These are phyloP conservation scores for Junonia oenone DNA, from an alignment of 2,888 invertebrate genomes.

Conservation along the genomic window DNA sequence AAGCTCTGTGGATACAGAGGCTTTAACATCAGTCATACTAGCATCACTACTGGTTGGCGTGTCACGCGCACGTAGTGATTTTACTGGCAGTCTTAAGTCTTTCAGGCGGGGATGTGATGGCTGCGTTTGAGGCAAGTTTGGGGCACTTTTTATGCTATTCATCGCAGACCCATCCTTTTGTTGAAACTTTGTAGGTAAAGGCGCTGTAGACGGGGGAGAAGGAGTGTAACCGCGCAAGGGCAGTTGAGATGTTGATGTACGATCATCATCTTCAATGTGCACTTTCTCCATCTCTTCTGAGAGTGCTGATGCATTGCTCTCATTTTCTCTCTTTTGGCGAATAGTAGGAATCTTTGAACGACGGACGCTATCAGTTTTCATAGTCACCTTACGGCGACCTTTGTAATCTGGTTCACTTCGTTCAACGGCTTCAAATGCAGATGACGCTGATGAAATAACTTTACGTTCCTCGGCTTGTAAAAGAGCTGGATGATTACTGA, in stretches of 20 bases:
- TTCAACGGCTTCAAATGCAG: constrained; percentile 72
- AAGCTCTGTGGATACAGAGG: constrained; percentile 63
- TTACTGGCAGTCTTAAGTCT: constrained; percentile 86
- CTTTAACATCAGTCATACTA: constrained; percentile 82
- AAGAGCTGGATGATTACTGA: constrained; percentile 88
- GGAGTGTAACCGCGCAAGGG: constrained; percentile 87
- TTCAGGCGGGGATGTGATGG: constrained; percentile 85
- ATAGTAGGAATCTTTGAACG: constrained; percentile 82
- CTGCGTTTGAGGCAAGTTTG: constrained; percentile 85
- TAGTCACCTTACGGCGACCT: constrained; percentile 78
- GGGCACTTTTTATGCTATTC: constrained; percentile 90
- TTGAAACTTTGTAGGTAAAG: constrained; percentile 89
- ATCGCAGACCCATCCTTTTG: constrained; percentile 84
- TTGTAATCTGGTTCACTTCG: constrained; percentile 72
- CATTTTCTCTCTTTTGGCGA: constrained; percentile 72
- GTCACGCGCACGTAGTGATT: constrained; percentile 82
- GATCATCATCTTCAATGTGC: constrained; percentile 80
- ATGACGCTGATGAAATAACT: constrained; percentile 70
- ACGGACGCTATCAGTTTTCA: constrained; percentile 76
- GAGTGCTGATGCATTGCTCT: constrained; percentile 58
- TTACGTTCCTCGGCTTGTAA: constrained; percentile 77
- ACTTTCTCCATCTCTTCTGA: constrained; percentile 81
- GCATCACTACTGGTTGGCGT: constrained; percentile 82
- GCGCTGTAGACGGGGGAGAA: constrained; percentile 91
- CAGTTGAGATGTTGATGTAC: constrained; percentile 80